Percentiles rank a stretch among this genome's conserved stretches.
Conservation (phyloP, 92 coral and sea anemone species). For the Paramuricea clavata region DNA sequence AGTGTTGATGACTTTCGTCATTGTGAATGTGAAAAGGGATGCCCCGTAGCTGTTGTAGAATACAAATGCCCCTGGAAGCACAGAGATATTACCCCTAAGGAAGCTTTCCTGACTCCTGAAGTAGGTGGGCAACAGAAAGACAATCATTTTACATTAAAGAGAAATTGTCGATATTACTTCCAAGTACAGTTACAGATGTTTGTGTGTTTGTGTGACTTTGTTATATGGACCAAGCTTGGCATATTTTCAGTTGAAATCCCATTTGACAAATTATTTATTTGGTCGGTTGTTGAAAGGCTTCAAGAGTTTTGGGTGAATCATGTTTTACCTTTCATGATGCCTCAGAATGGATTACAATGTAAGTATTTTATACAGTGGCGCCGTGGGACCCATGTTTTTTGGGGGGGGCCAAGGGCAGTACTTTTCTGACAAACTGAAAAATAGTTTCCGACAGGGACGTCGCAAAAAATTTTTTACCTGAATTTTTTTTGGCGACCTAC, state of each 20-base stretch:
- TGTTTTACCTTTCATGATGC: conserved; percentile 9
- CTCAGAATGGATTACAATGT: background rate
- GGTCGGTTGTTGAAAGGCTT: no score
- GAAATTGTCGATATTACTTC: conserved; percentile 16
- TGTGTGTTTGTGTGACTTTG: conserved; percentile 3
- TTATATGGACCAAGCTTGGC: conserved; percentile 18
- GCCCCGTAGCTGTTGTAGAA: background rate
- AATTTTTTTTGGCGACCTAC: no score
- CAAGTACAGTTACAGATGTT: conserved; percentile 14
- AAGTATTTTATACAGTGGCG: no score
- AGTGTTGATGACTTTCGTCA: background rate
- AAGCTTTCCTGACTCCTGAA: background rate
- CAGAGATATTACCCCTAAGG: background rate
- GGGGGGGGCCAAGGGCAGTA: no score
- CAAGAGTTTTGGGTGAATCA: no score
- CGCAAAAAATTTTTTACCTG: no score
- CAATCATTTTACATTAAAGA: no score
- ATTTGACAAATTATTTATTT: background rate
- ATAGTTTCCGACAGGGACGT: no score
- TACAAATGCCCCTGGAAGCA: conserved; percentile 23
- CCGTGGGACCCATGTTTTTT: no score
- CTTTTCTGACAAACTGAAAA: no score
- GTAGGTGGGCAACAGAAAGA: conserved; percentile 1
- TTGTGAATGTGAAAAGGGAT: background rate
- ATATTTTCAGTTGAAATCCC: background rate